Evolutionary conservation across 2,888 invertebrate species (phyloP).

Genomic region (Sphaerophoria taeniata): DNA sequence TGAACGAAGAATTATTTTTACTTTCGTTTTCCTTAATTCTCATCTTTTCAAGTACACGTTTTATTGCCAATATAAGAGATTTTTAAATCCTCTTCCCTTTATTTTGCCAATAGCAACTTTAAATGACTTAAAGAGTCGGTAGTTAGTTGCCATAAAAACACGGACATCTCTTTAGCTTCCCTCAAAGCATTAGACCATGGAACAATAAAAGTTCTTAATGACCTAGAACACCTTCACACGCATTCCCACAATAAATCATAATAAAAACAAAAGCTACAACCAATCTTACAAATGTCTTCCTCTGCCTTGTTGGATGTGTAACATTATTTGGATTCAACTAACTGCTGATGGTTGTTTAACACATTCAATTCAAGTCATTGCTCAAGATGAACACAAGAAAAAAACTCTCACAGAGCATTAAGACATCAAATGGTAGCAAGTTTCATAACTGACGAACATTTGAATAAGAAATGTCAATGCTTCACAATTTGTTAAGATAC

Average conservation of each 20-base stretch:
- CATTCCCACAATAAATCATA: constrained; percentile 2
- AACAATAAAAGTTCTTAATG: constrained; percentile 20
- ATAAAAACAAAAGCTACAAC: neutral
- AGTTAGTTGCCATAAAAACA: no score
- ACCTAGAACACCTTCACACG: constrained; percentile 12
- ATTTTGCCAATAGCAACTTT: no score
- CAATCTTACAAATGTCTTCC: neutral
- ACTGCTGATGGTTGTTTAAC: neutral
- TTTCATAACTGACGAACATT: constrained; percentile 33
- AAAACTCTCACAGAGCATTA: neutral
- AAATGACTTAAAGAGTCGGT: no score
- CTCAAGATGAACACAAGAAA: neutral
- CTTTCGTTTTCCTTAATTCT: no score
- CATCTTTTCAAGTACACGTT: no score
- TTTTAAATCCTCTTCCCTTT: no score
- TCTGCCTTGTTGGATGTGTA: no score
- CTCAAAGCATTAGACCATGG: constrained; percentile 49
- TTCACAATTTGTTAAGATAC: constrained; percentile 33
- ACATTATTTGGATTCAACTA: neutral
- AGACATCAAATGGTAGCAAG: neutral
- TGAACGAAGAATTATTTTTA: no score
- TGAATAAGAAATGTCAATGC: constrained; percentile 27
- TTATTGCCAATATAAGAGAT: no score
- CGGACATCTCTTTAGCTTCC: neutral
- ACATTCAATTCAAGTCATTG: constrained; percentile 2